Base-by-base conservation (phyloP, 2,888 invertebrate genomes). In the Steinernema carpocapsae region DNA sequence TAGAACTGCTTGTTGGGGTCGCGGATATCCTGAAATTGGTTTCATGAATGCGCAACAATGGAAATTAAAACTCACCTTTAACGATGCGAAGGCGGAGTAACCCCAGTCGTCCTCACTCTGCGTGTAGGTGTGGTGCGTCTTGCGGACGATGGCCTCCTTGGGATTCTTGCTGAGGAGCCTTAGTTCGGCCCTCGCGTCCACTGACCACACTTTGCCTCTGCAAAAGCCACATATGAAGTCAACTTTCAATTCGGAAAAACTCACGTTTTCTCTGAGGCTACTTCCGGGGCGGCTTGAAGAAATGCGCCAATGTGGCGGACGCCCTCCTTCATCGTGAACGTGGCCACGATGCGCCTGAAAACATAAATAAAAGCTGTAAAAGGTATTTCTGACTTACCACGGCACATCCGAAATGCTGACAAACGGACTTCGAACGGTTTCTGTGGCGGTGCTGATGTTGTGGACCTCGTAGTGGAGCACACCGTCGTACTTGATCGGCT, bases 61-160 rank as follows among this genome's bases (percentile, higher is more conserved):
- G 17, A 14, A 19, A 48, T n/a, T n/a, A 48, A 14, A 48, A 3
- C 19, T 48, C 14, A 48, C 48, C 48, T 48, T 56, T 12, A 56
- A 14, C 2, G 56, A 7, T 26, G 26, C 56, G 26, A 56, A 56
- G 24, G 56, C 17, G 22, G 56, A 56, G 56, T 56, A 56, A 22
- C 56, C 56, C 56, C 56, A 56, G 26, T 56, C 56, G 45, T 74
- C 26, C 42, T 74, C 24, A n/a, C 46, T 76, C n/a, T 42, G 24
- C 19, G 22, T 80, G 42, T 29, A 82, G 79, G 80, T 22, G 56
- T 56, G 56, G 14, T 56, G 56, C 14, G 56, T 56, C 22, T 26
- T 56, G 22, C 56, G 56, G 14, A 56, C 14, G 24, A 56, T 19
- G 22, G 17, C 1, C 56, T 24, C 14, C 56, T 56, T 56, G 2